A percentile compares a stretch with the other conserved stretches of the same genome.
phyloP scores from a whole-genome alignment of 1,140 invertebrate genomes.

The Agrypnia vestita region DNA sequence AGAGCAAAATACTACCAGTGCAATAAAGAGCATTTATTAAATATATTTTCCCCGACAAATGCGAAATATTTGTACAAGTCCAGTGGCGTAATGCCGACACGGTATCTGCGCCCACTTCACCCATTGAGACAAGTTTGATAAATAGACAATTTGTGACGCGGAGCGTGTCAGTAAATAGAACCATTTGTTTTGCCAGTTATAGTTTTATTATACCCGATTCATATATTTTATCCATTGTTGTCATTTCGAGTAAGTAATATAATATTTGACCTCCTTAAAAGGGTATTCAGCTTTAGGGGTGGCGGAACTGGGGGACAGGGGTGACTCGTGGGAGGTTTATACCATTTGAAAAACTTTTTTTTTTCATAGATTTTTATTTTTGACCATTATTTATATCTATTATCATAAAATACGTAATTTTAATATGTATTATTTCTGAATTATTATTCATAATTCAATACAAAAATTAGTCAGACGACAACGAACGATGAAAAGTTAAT shows the following conservation, averaged over 20 bases:
- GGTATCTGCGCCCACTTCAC: conserved; percentile 46
- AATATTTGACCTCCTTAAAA: conserved; percentile 61
- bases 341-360: not conserved
- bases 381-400: no score
- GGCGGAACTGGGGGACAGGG: conserved; percentile 1
- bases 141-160: conserved; percentile 55
- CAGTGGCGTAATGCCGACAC: conserved; percentile 43
- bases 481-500: not conserved
- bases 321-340: conserved; percentile 1
- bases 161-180: conserved; percentile 61
- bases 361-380: no score
- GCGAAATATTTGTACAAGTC: conserved; percentile 34
- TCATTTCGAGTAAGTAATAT: conserved; percentile 54
- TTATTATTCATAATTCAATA: not conserved
- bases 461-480: not conserved
- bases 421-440: no score
- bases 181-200: conserved; percentile 61
- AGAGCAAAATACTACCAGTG: not conserved
- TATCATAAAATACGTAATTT: no score
- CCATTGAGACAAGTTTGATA: conserved; percentile 54
- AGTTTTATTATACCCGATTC: conserved; percentile 61
- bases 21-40: conserved; percentile 39
- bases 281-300: conserved; percentile 54
- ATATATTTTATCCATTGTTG: conserved; percentile 59
- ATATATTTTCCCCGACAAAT: conserved; percentile 41